Evolutionary conservation across 2,113 vertebrate genomes (phyloP), one percentile per base, ranked within the genome.

Genomic region (Drymodes brunneopygia): DNA sequence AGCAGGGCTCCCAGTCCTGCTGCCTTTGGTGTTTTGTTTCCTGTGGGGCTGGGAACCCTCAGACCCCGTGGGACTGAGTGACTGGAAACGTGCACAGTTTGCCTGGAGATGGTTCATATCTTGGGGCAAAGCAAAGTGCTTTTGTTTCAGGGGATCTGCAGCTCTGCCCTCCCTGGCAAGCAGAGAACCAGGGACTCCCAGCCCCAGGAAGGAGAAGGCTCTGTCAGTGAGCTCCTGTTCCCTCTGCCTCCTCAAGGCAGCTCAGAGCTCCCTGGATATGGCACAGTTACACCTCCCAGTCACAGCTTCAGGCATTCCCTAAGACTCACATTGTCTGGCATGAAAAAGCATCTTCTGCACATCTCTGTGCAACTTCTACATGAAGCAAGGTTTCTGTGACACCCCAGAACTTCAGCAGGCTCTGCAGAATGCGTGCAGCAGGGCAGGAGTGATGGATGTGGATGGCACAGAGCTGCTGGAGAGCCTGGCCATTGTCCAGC

Each of bases 391-490:
- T 24, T 53, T 82, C 81, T 75, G 54, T 8, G 38, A 57, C 2
- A 8, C 7, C 54, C 38, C 13, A 60, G 60, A 78, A 27, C 22
- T 61, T 12, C 33, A 81, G 44, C 33, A 80, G 62, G 24, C 42
- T 33, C 19, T 73, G 47, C 42, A 88, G 56, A 47, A 14, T 24
- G 19, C 4, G 50, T 38, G 29, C 74, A 58, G 28, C 28, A 71
- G 60, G 17, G 1, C 60, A 67, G 44, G 50, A 72, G 7, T 36
- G 58, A 18, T 1, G 7, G 14, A 17, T 11, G 4, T 0, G 29
- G 31, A 3, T 44, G 78, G 50, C 44, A 64, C 60, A 60, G 57
- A 57, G 11, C 5, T 40, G 28, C 81, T 92, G 53, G 54, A 92
- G 69, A 6, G 33, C 7, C 4, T 31, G 61, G 47, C 27, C 54